Evolutionary conservation across 2,888 invertebrate species (phyloP).

Genomic region (Mythimna pallens): DNA sequence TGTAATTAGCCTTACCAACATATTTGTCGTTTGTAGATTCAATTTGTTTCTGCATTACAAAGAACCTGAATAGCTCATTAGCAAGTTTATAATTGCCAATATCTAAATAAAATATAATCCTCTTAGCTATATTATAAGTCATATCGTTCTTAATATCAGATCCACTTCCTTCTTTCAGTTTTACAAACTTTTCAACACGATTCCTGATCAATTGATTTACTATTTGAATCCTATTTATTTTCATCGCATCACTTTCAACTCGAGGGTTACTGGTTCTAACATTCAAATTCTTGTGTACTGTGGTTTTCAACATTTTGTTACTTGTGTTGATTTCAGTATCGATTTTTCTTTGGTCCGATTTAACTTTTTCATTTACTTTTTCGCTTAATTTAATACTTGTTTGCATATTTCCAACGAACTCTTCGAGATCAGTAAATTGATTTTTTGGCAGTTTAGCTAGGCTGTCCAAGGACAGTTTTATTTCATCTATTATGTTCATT

Average conservation of each 20-base stretch:
- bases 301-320: slow-evolving; percentile 15
- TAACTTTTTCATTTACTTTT: slow-evolving; percentile 40
- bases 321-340: slow-evolving; percentile 1
- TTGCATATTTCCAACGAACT: slow-evolving; percentile 75
- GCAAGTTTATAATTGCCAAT: slow-evolving; percentile 77
- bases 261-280: slow-evolving; percentile 7
- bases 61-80: slow-evolving; percentile 79
- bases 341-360: slow-evolving; percentile 39
- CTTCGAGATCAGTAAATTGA: slow-evolving; percentile 67
- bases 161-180: slow-evolving; percentile 71
- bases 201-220: slow-evolving; percentile 82
- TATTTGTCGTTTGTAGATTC: slow-evolving; percentile 12
- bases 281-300: slow-evolving; percentile 16
- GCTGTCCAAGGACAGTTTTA: slow-evolving; percentile 66
- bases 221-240: slow-evolving; percentile 78
- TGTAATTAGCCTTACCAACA: slow-evolving; percentile 46
- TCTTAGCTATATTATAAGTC: slow-evolving; percentile 79
- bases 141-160: slow-evolving; percentile 69
- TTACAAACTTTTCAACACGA: slow-evolving; percentile 76
- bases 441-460: slow-evolving; percentile 64
- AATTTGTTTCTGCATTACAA: slow-evolving; percentile 66
- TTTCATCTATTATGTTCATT: slow-evolving; percentile 69
- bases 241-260: slow-evolving; percentile 61
- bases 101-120: slow-evolving; percentile 76
- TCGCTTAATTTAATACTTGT: slow-evolving; percentile 70